Conservation (phyloP, 2,888 invertebrate species). For the Agrenia bidenticulata region DNA sequence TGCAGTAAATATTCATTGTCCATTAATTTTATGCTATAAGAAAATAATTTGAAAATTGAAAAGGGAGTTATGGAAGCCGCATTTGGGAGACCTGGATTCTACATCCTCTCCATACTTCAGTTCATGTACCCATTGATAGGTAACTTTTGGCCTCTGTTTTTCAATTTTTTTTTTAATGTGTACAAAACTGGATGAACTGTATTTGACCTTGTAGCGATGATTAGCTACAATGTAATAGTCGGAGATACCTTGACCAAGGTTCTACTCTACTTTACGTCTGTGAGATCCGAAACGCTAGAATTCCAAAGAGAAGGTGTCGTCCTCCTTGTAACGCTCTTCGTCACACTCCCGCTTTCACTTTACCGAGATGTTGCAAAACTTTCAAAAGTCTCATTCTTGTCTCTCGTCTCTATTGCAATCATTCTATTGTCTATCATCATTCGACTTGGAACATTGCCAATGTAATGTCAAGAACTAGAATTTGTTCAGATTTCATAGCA, state of each 20-base stretch:
- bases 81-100: slow-evolving; percentile 75
- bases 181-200: neutral
- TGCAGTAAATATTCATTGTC: neutral
- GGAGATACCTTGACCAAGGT: slow-evolving; percentile 84
- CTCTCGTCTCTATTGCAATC: slow-evolving; percentile 71
- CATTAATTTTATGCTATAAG: neutral
- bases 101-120: slow-evolving; percentile 71
- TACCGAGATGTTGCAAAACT: slow-evolving; percentile 63
- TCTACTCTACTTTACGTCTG: slow-evolving; percentile 68
- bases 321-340: slow-evolving; percentile 68
- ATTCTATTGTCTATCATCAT: slow-evolving; percentile 68
- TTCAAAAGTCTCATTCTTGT: slow-evolving; percentile 63
- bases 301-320: slow-evolving; percentile 69
- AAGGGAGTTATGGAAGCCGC: slow-evolving; percentile 71
- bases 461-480: slow-evolving; percentile 64
- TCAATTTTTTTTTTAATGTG: neutral
- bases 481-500: too few relatives aligned
- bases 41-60: neutral
- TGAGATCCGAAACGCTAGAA: slow-evolving; percentile 59
- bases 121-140: slow-evolving; percentile 82
- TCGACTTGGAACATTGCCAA: slow-evolving; percentile 63
- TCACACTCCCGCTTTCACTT: slow-evolving; percentile 76
- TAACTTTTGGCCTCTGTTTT: too few relatives aligned
- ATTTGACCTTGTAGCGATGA: slow-evolving; percentile 68
- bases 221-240: slow-evolving; percentile 82